phyloP scores from a whole-genome alignment of 2,888 invertebrate genomes.

The Athalia rosae region DNA sequence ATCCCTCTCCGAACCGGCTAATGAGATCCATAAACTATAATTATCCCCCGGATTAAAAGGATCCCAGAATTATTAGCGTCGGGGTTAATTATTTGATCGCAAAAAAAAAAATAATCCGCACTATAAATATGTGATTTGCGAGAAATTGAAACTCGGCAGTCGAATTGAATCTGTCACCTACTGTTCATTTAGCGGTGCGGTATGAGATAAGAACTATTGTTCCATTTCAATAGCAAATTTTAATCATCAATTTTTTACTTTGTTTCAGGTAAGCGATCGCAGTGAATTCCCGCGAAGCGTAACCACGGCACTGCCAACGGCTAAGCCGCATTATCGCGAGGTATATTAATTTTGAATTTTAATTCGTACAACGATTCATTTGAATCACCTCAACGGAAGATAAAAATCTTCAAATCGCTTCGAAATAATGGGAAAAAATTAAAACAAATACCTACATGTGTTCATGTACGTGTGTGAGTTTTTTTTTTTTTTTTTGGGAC shows the following conservation, averaged over 20 bases:
- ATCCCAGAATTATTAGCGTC: not conserved
- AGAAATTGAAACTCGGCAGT: too few relatives aligned
- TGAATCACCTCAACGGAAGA: too few relatives aligned
- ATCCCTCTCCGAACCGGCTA: constrained; percentile 11
- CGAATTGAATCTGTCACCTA: too few relatives aligned
- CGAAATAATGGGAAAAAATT: too few relatives aligned
- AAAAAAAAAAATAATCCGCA: not conserved
- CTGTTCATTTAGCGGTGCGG: not conserved
- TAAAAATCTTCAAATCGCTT: too few relatives aligned
- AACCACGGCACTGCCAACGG: not conserved
- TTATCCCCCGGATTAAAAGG: not conserved
- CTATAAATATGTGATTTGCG: not conserved
- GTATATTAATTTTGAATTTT: constrained; percentile 7
- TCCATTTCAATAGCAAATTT: constrained; percentile 3
- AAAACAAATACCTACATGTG: too few relatives aligned
- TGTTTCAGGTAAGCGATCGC: constrained; percentile 27
- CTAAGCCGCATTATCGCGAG: not conserved
- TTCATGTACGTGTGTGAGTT: too few relatives aligned
- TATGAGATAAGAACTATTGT: not conserved
- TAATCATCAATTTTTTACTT: constrained; percentile 22
- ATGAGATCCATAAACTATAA: constrained; percentile 26
- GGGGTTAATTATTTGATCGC: not conserved
- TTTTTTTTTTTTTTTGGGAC: too few relatives aligned
- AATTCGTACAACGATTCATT: too few relatives aligned
- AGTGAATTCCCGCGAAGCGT: not conserved